Conservation (phyloP, 2,113 vertebrate species). For the Cyanocitta stelleri region DNA sequence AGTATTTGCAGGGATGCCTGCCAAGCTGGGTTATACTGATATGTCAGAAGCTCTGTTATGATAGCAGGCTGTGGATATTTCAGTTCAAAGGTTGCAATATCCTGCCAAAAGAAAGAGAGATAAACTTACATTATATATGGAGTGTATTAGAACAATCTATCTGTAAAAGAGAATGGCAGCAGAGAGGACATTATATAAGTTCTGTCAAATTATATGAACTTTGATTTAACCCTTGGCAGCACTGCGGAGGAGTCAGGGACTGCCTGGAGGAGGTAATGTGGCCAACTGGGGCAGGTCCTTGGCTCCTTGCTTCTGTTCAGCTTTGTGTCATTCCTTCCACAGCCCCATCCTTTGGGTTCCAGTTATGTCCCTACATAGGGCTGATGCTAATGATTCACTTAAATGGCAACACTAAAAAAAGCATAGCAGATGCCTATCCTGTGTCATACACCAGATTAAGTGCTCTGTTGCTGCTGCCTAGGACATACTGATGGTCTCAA, state of each 20-base stretch:
- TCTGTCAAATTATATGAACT: not conserved
- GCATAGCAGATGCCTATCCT: not conserved
- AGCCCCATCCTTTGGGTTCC: not conserved
- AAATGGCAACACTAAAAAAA: not conserved
- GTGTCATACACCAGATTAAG: not conserved
- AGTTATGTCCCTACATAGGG: not conserved
- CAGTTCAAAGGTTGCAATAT: constrained; percentile 34
- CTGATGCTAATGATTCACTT: not conserved
- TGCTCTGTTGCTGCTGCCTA: not conserved
- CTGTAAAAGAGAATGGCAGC: not conserved
- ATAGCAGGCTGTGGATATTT: constrained; percentile 22
- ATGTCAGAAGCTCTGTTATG: constrained; percentile 28
- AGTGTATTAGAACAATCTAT: not conserved
- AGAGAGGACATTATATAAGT: not conserved
- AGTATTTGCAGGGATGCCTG: constrained; percentile 5
- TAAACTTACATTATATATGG: not conserved
- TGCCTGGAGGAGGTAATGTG: not conserved
- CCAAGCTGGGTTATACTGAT: constrained; percentile 15
- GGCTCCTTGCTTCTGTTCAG: not conserved
- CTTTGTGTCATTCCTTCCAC: not conserved
- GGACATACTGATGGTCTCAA: not conserved
- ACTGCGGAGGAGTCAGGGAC: not conserved
- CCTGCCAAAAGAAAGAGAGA: not conserved
- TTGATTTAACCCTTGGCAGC: not conserved
- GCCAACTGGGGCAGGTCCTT: not conserved